Percentiles rank a stretch among this genome's conserved stretches.
Evolutionary conservation across 2,113 vertebrate species (phyloP).

Genomic region (Oncorhynchus tshawytscha): DNA sequence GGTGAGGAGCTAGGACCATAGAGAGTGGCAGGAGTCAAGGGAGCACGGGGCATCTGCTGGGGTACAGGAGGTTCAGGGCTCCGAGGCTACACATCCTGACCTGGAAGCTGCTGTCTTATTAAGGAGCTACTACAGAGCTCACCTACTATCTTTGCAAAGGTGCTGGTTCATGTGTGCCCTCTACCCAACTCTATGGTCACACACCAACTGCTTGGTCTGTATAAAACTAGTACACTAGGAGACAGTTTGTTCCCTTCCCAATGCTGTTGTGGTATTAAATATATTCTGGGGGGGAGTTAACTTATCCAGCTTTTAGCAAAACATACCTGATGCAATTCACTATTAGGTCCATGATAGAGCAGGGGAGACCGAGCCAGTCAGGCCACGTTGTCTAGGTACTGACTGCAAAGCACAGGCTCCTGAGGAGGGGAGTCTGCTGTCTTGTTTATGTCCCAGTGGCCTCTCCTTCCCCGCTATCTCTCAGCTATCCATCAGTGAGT

Average conservation of each 20-base stretch:
- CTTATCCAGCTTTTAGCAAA: neutral
- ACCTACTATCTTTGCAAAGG: too few species aligned
- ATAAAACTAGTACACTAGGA: too few species aligned
- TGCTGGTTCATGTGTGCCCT: too few species aligned
- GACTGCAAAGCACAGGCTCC: too few species aligned
- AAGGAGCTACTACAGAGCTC: too few species aligned
- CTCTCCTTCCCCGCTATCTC: conserved; percentile 36
- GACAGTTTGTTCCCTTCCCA: too few species aligned
- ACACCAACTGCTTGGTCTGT: too few species aligned
- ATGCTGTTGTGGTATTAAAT: too few species aligned
- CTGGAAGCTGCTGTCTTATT: neutral
- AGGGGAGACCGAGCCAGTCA: too few species aligned
- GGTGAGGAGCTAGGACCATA: neutral
- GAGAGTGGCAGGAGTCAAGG: conserved; percentile 15
- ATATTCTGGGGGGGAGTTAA: too few species aligned
- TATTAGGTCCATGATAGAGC: neutral
- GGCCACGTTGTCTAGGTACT: too few species aligned
- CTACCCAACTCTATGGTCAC: too few species aligned
- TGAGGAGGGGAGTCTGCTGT: neutral
- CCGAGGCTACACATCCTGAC: neutral
- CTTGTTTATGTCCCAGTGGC: conserved; percentile 50
- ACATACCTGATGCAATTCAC: neutral
- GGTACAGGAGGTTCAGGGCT: neutral
- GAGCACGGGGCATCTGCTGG: neutral
- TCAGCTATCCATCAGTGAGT: conserved; percentile 58